A percentile compares a stretch with the other conserved stretches of the same genome.
These are phyloP conservation scores for Protophormia terraenovae DNA, from an alignment of 2,888 invertebrate genomes.

Conservation along the genomic window DNA sequence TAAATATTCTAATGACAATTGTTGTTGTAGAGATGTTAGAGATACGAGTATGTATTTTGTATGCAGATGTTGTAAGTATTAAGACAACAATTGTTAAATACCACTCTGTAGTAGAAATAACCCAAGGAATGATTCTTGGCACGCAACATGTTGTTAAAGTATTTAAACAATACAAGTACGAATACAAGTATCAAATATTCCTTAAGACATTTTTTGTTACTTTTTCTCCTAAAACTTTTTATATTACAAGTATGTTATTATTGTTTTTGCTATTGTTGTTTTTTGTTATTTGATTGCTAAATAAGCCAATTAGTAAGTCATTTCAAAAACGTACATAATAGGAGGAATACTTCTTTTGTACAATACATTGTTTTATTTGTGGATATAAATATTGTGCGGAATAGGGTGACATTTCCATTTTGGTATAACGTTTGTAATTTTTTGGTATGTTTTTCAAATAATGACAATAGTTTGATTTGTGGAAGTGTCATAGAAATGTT, in stretches of 20 bases:
- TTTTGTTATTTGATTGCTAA: constrained; percentile 27
- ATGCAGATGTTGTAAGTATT: constrained; percentile 30
- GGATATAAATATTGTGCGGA: background rate
- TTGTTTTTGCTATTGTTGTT: background rate
- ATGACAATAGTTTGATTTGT: no score
- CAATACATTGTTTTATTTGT: background rate
- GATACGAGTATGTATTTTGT: background rate
- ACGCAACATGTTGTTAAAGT: constrained; percentile 37
- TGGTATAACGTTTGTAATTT: no score
- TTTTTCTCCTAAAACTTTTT: background rate
- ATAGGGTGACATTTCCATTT: background rate
- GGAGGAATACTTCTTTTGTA: background rate
- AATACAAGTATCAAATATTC: background rate
- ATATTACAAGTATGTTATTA: background rate
- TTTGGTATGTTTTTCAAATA: no score
- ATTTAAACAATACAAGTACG: background rate
- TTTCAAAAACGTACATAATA: background rate
- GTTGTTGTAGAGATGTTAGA: background rate
- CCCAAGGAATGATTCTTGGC: constrained; percentile 12
- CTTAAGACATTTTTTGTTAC: background rate
- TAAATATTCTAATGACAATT: background rate
- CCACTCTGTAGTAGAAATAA: background rate
- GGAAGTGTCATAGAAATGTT: no score
- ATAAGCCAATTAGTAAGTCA: constrained; percentile 46
- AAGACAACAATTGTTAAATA: constrained; percentile 30